Evolutionary conservation across 2,113 vertebrate species (phyloP), one percentile per base, ranked within the genome.

Genomic region (Oncorhynchus kisutch): DNA sequence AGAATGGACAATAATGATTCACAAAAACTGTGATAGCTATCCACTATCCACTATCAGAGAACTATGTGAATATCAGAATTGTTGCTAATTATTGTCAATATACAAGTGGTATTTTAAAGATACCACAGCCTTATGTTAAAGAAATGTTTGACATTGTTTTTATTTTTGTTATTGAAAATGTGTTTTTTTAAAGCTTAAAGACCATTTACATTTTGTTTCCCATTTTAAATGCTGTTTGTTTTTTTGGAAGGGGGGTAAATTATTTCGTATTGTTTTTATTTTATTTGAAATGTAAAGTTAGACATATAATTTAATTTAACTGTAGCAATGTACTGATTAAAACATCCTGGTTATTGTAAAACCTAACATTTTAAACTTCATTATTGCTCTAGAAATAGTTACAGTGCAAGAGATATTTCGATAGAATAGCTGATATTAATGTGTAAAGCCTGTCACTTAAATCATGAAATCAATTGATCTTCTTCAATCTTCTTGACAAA

Each of bases 81-180:
- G 83, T 88, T 83, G 78, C 85, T 86, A 87, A 79, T 84, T 54
- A 54, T 62, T 86, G 86, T 90, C 84, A 74, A 86, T 85, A 90
- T 87, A 87, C 79, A 77, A 76, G 86, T 90, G 90, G 86, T 89
- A 91, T 92, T 90, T 90, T 85, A 85, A 90, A 90, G 84, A 86
- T 91, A 90, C 91, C 89, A 90, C 88, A 88, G 89, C 87, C 87
- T 88, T 92, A 91, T 91, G 89, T 91, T 89, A 89, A 91, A 86
- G 78, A 90, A 91, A 90, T 85, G 84, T 90, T 86, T 85, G 71
- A 90, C 92, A 91, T 91, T 91, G 86, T 88, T 92, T 91, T 91
- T 89, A 91, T 91, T 92, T 90, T 92, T 90, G 80, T 88, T 90
- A 89, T 86, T 78, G 78, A 90, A 89, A 88, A 89, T 86, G 64